phyloP scores from a whole-genome alignment of 2,113 vertebrate genomes.

The Leptobrachium leishanense region DNA sequence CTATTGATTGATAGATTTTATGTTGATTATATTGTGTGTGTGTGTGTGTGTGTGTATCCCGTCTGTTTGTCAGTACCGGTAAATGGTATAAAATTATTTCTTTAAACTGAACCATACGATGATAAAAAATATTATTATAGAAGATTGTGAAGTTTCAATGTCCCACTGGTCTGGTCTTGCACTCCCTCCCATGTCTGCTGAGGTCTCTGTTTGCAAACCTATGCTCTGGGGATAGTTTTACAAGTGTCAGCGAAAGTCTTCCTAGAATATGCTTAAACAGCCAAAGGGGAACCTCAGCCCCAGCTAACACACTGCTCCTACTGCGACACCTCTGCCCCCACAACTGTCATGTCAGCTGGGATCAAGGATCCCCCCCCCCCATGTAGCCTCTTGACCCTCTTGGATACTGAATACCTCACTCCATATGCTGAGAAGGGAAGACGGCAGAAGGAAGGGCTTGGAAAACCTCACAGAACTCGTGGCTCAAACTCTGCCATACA shows the following conservation, averaged over 20 bases:
- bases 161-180: not conserved
- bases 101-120: no score
- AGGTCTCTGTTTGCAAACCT: slow-evolving; percentile 15
- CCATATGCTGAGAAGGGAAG: slow-evolving; percentile 27
- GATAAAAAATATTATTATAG: not conserved
- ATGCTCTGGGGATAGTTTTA: slow-evolving; percentile 36
- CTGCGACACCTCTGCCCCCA: slow-evolving; percentile 26
- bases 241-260: slow-evolving; percentile 46
- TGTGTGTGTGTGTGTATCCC: no score
- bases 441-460: slow-evolving; percentile 21
- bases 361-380: slow-evolving; percentile 37
- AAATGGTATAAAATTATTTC: no score
- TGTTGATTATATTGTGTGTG: no score
- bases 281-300: slow-evolving; percentile 16
- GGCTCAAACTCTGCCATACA: slow-evolving; percentile 4
- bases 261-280: slow-evolving; percentile 42
- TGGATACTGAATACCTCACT: slow-evolving; percentile 26
- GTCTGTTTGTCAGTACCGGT: no score
- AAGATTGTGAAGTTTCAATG: not conserved
- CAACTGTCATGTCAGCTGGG: slow-evolving; percentile 43
- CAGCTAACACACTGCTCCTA: slow-evolving; percentile 12
- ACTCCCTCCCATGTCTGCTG: not conserved
- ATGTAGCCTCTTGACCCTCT: slow-evolving; percentile 36
- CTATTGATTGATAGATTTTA: no score
- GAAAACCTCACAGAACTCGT: slow-evolving; percentile 16